A percentile compares a stretch with the other conserved stretches of the same genome.
These are phyloP conservation scores for Antedon mediterranea DNA, from an alignment of 53 echinoderm and acorn worm species.

Conservation along the genomic window DNA sequence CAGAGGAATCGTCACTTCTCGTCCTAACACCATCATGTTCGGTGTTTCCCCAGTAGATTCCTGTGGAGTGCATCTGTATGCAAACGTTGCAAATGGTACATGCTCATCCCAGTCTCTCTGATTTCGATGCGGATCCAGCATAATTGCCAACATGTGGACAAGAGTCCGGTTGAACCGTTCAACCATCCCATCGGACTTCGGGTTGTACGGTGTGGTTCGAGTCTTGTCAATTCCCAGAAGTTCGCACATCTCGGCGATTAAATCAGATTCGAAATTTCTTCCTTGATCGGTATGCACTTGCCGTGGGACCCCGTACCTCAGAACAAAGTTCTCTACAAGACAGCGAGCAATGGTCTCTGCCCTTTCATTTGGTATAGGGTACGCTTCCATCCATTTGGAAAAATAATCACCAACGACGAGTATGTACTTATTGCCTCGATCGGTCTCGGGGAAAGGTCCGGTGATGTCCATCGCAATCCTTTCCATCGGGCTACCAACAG, in stretches of 20 bases:
- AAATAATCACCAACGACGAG: constrained; percentile 25
- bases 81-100: constrained; percentile 22
- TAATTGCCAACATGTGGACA: constrained; percentile 11
- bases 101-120: constrained; percentile 25
- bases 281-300: constrained; percentile 23
- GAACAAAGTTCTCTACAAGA: constrained; percentile 30
- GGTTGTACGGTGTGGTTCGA: constrained; percentile 27
- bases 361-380: constrained; percentile 9
- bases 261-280: constrained; percentile 8
- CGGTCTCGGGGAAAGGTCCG: constrained; percentile 15
- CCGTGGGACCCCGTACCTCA: constrained; percentile 29
- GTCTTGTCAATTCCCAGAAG: constrained; percentile 21
- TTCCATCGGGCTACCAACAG: constrained; percentile 21
- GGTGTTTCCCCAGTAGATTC: constrained; percentile 24
- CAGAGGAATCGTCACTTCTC: constrained; percentile 15
- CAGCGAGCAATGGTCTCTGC: constrained; percentile 16
- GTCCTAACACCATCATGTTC: constrained; percentile 33
- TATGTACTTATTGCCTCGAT: constrained; percentile 16
- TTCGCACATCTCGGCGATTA: constrained; percentile 24
- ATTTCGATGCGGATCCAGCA: neutral
- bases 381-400: constrained; percentile 34
- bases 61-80: constrained; percentile 28
- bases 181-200: constrained; percentile 29
- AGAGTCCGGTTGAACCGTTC: constrained; percentile 25
- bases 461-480: constrained; percentile 21